phyloP scores from a whole-genome alignment of 1,140 invertebrate genomes.

The Eueides isabella region DNA sequence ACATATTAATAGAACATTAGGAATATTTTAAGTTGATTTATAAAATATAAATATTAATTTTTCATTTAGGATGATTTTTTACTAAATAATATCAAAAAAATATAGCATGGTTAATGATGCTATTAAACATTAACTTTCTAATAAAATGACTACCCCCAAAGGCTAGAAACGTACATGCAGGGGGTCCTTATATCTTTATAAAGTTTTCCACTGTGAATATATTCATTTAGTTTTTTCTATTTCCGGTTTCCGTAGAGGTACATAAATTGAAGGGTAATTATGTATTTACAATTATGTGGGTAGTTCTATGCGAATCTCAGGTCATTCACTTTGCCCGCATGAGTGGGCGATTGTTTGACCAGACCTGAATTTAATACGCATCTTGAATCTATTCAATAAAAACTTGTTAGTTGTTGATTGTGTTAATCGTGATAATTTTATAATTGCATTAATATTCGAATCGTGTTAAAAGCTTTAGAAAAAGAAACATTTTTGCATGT shows the following conservation, averaged over 20 bases:
- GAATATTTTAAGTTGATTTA: too few species aligned
- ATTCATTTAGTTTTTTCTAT: conserved; percentile 3
- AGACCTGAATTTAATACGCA: conserved; percentile 21
- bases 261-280: conserved; percentile 37
- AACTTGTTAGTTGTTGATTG: not conserved
- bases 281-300: conserved; percentile 33
- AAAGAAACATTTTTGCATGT: too few species aligned
- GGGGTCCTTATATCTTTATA: conserved; percentile 23
- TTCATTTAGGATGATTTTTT: too few species aligned
- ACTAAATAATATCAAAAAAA: too few species aligned
- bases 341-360: conserved; percentile 39
- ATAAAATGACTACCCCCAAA: conserved; percentile 35
- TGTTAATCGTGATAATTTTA: not conserved
- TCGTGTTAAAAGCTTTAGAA: too few species aligned
- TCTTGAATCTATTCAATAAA: not conserved
- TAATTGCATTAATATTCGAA: not conserved
- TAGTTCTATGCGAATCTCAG: conserved; percentile 42
- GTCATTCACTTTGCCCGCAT: conserved; percentile 46
- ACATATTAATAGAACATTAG: not conserved
- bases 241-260: not conserved
- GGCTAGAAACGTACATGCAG: conserved; percentile 8
- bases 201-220: conserved; percentile 3
- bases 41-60: too few species aligned
- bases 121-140: conserved; percentile 47
- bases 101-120: too few species aligned